Evolutionary conservation across 2,113 vertebrate species (phyloP).

Genomic region (Paratilapia polleni): DNA sequence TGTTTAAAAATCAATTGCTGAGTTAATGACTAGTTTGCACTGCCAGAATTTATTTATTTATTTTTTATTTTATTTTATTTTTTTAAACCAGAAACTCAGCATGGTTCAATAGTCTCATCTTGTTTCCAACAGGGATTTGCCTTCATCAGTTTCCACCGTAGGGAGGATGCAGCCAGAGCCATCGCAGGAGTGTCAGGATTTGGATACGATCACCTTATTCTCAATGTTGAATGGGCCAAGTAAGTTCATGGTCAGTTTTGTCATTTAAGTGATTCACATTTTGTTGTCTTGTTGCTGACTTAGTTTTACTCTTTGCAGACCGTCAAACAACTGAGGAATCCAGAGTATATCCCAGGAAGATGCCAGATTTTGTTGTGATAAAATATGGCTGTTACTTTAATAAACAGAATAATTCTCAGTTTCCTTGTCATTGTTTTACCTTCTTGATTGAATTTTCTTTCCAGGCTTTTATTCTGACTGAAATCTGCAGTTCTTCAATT

Average conservation of each 20-base stretch:
- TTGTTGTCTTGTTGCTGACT: not conserved
- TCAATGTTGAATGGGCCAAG: slow-evolving; percentile 99
- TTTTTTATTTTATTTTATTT: rapidly evolving
- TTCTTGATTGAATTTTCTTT: not conserved
- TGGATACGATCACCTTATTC: slow-evolving; percentile 96
- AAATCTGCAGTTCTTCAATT: rapidly evolving
- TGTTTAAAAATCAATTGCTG: not conserved
- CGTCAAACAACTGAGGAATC: slow-evolving; percentile 81
- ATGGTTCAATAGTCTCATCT: not conserved
- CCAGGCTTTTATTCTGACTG: rapidly evolving
- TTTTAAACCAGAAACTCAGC: not conserved
- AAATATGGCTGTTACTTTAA: slow-evolving; percentile 61
- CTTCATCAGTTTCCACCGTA: slow-evolving; percentile 97
- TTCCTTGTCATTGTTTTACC: rapidly evolving
- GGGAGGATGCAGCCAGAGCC: slow-evolving; percentile 92
- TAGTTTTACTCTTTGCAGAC: slow-evolving; percentile 65
- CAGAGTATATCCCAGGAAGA: slow-evolving; percentile 36
- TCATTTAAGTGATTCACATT: not conserved
- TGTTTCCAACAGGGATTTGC: slow-evolving; percentile 87
- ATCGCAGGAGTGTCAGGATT: slow-evolving; percentile 94
- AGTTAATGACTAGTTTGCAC: not conserved
- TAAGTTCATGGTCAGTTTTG: slow-evolving; percentile 71
- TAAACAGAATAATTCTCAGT: slow-evolving; percentile 61
- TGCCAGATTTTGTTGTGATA: slow-evolving; percentile 43
- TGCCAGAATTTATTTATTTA: too few relatives aligned